These are phyloP conservation scores for Malachius bipustulatus DNA, from an alignment of 2,888 invertebrate genomes.

Conservation along the genomic window DNA sequence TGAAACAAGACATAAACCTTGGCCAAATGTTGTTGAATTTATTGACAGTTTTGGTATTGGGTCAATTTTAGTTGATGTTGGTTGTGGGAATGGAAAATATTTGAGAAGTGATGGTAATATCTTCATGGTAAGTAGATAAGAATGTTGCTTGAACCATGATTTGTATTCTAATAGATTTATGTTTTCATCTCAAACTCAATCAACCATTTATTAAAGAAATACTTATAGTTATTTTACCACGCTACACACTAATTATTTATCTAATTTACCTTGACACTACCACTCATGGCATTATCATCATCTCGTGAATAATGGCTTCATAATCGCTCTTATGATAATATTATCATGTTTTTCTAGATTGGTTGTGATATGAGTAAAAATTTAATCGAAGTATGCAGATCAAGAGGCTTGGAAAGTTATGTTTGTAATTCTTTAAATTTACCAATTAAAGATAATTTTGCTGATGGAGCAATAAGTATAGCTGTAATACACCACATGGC, in stretches of 20 bases:
- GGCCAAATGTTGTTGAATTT: slow-evolving; percentile 85
- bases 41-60: slow-evolving; percentile 52
- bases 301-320: too few species aligned
- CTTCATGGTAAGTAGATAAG: slow-evolving; percentile 42
- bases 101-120: slow-evolving; percentile 49
- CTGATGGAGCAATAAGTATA: slow-evolving; percentile 83
- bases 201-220: too few species aligned
- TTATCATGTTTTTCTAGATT: slow-evolving; percentile 52
- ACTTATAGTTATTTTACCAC: too few species aligned
- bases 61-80: slow-evolving; percentile 76
- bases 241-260: too few species aligned
- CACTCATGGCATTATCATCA: too few species aligned
- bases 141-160: background rate
- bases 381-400: slow-evolving; percentile 50
- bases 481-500: slow-evolving; percentile 96
- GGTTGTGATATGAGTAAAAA: slow-evolving; percentile 72
- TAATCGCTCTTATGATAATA: too few species aligned
- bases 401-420: slow-evolving; percentile 54
- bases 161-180: background rate
- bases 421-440: slow-evolving; percentile 65
- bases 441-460: slow-evolving; percentile 52
- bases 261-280: too few species aligned
- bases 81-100: slow-evolving; percentile 99
- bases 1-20: slow-evolving; percentile 84
- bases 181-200: too few species aligned